phyloP scores from a whole-genome alignment of 2,888 invertebrate species.

The Nemurella pictetii region DNA sequence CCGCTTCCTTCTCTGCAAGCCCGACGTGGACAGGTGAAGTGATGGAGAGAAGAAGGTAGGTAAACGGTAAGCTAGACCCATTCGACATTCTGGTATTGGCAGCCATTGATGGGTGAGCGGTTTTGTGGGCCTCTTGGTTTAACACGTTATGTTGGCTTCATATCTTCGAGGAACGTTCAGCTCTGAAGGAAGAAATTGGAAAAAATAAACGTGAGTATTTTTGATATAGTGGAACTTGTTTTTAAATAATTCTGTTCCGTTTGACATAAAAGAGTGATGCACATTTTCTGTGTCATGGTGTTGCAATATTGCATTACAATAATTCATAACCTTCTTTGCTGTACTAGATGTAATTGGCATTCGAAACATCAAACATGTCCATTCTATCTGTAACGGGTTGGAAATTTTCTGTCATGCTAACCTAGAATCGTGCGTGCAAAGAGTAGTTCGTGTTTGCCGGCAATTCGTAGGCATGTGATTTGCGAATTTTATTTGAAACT shows the following conservation, averaged over 20 bases:
- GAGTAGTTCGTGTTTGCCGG: not conserved
- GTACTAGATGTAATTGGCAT: not conserved
- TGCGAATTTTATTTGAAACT: not conserved
- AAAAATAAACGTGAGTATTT: not conserved
- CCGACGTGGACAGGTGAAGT: conserved; percentile 40
- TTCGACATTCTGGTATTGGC: conserved; percentile 26
- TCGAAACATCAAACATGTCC: too few species aligned
- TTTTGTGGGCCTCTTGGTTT: not conserved
- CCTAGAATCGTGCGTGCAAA: not conserved
- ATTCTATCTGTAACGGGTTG: too few species aligned
- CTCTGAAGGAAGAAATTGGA: not conserved
- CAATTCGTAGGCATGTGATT: not conserved
- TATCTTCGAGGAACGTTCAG: not conserved
- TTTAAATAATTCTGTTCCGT: not conserved
- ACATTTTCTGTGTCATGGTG: not conserved
- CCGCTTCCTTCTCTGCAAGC: conserved; percentile 37
- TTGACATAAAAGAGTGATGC: not conserved
- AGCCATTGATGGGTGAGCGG: not conserved
- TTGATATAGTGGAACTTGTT: not conserved
- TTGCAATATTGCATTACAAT: not conserved
- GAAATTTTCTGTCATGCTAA: not conserved
- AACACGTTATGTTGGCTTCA: not conserved
- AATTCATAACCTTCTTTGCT: not conserved
- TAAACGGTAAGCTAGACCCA: not conserved
- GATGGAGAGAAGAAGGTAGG: not conserved